Percentiles rank a stretch among this genome's conserved stretches.
Evolutionary conservation across 2,113 vertebrate genomes (phyloP).

Genomic region (Zosterops japonicus): DNA sequence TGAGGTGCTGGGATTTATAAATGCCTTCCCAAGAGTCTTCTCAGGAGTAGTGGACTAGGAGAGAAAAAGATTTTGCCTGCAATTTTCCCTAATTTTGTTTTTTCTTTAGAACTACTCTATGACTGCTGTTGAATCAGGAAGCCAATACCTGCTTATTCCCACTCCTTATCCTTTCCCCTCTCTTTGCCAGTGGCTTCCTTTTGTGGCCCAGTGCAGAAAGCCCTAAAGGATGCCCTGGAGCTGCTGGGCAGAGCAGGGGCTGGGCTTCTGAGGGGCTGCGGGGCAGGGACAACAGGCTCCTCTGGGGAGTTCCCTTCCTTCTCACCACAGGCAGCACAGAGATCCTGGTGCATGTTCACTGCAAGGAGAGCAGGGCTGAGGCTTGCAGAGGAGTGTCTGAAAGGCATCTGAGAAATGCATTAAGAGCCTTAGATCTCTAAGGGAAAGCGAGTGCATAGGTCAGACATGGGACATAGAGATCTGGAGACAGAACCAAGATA

Average conservation of each 20-base stretch:
- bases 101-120: neutral
- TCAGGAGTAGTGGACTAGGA: neutral
- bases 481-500: neutral
- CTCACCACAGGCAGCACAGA: neutral
- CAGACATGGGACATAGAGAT: neutral
- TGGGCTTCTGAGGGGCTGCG: neutral
- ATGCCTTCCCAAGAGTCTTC: neutral
- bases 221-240: neutral
- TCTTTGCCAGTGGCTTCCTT: neutral
- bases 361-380: neutral
- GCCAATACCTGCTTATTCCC: neutral
- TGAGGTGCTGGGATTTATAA: neutral
- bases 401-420: neutral
- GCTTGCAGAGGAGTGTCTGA: neutral
- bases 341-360: neutral
- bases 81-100: neutral
- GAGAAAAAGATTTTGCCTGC: neutral
- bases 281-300: neutral
- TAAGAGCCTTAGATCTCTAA: neutral
- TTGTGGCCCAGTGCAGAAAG: neutral
- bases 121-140: neutral
- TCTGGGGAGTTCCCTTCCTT: neutral
- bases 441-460: neutral
- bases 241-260: neutral
- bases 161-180: neutral